These are phyloP conservation scores for Antitype chi DNA, from an alignment of 2,888 invertebrate species.

Conservation along the genomic window DNA sequence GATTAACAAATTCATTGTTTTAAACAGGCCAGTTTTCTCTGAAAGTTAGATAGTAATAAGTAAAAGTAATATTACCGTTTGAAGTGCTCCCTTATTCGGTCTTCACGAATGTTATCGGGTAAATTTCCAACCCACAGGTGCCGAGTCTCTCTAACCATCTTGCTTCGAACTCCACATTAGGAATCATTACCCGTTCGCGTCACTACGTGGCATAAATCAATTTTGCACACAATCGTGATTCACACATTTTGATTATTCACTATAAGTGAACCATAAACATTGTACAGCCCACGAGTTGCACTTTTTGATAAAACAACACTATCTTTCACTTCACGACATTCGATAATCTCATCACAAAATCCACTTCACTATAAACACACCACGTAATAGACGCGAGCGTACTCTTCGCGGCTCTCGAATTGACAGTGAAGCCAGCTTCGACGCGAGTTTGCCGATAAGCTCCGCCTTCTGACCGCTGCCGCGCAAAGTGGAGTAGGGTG, in stretches of 20 bases:
- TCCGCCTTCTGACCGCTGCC: slow-evolving; percentile 91
- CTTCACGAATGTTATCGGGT: slow-evolving; percentile 99
- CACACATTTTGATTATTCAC: slow-evolving; percentile 89
- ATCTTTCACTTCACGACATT: slow-evolving; percentile 89
- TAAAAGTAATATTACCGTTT: slow-evolving; percentile 94
- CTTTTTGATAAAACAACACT: slow-evolving; percentile 85
- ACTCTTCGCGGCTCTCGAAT: slow-evolving; percentile 90
- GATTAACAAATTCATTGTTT: slow-evolving; percentile 24
- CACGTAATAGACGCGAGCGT: slow-evolving; percentile 90
- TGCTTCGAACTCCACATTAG: slow-evolving; percentile 98
- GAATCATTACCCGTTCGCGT: slow-evolving; percentile 93
- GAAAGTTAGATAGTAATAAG: slow-evolving; percentile 51
- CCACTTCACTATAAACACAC: slow-evolving; percentile 90
- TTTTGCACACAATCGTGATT: slow-evolving; percentile 89
- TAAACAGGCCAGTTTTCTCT: slow-evolving; percentile 37
- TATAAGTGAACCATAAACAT: slow-evolving; percentile 83
- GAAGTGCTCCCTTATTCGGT: slow-evolving; percentile 99
- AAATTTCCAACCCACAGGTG: slow-evolving; percentile 99
- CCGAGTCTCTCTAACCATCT: slow-evolving; percentile 99
- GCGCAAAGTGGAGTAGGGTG: slow-evolving; percentile 90
- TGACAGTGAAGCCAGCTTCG: slow-evolving; percentile 89
- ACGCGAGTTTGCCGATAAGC: slow-evolving; percentile 91
- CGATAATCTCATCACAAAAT: slow-evolving; percentile 89
- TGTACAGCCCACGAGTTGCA: slow-evolving; percentile 84
- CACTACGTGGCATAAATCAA: slow-evolving; percentile 91